phyloP scores from a whole-genome alignment of 2,888 invertebrate genomes.

The Trichacis sp. region DNA sequence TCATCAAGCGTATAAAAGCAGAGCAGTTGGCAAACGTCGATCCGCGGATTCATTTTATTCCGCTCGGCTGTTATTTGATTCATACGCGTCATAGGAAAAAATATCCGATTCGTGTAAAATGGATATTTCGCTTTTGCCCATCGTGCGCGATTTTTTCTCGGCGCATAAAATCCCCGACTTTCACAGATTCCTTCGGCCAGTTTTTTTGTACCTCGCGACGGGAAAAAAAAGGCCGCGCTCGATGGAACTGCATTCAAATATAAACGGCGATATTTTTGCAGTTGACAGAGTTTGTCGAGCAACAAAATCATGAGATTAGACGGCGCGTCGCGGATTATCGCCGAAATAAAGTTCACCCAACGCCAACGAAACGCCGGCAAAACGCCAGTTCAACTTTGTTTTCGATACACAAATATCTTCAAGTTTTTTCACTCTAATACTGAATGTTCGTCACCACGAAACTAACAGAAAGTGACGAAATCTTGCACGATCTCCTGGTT shows the following conservation, averaged over 20 bases:
- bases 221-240: no score
- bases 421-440: not conserved
- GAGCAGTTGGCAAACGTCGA: not conserved
- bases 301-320: conserved; percentile 19
- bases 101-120: not conserved
- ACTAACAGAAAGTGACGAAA: not conserved
- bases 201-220: no score
- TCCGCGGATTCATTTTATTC: conserved; percentile 1
- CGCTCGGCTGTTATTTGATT: not conserved
- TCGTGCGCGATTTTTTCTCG: not conserved
- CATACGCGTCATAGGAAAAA: not conserved
- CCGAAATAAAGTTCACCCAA: conserved; percentile 11
- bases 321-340: conserved; percentile 6
- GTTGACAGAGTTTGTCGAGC: conserved; percentile 4
- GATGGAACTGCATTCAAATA: not conserved
- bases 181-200: not conserved
- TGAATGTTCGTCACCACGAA: not conserved
- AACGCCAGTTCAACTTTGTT: conserved; percentile 12
- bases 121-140: not conserved
- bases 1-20: not conserved
- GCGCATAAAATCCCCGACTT: not conserved
- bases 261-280: not conserved
- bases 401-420: not conserved
- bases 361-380: conserved; percentile 22
- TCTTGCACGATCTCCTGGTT: no score